These are phyloP conservation scores for Corythornis vintsioides DNA, from an alignment of 2,113 vertebrate genomes.

Conservation along the genomic window DNA sequence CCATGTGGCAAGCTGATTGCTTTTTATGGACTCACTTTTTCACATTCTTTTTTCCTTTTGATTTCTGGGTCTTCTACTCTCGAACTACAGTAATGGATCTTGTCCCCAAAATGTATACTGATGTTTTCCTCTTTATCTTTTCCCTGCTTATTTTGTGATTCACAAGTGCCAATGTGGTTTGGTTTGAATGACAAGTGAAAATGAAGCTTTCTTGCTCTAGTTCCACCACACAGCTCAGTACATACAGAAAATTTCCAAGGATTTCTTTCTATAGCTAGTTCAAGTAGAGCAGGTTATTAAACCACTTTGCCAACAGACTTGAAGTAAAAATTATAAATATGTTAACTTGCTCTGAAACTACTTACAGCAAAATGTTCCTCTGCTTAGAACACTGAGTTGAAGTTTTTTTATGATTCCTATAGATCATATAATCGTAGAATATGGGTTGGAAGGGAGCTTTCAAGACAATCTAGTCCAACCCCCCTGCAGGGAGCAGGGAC, in stretches of 20 bases:
- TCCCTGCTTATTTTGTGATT: background rate
- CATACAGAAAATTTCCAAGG: background rate
- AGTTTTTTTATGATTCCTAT: background rate
- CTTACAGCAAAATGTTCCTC: background rate
- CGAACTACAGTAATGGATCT: background rate
- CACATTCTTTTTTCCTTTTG: background rate
- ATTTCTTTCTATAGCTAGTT: background rate
- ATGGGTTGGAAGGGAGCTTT: background rate
- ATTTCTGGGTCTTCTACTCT: background rate
- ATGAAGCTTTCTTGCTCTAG: background rate
- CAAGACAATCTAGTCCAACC: background rate
- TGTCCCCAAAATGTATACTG: background rate
- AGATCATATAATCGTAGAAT: background rate
- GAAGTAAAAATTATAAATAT: background rate
- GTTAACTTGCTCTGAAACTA: background rate
- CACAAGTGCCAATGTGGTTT: background rate
- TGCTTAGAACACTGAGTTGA: background rate
- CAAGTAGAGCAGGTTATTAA: background rate
- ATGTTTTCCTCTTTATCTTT: background rate
- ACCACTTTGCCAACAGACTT: background rate
- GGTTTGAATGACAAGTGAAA: background rate
- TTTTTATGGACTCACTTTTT: background rate
- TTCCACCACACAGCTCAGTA: background rate
- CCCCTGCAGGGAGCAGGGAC: background rate
- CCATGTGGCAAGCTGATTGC: background rate